A percentile compares a stretch with the other conserved stretches of the same genome.
Conservation (phyloP, 2,888 invertebrate species). For the Cistogaster globosa region DNA sequence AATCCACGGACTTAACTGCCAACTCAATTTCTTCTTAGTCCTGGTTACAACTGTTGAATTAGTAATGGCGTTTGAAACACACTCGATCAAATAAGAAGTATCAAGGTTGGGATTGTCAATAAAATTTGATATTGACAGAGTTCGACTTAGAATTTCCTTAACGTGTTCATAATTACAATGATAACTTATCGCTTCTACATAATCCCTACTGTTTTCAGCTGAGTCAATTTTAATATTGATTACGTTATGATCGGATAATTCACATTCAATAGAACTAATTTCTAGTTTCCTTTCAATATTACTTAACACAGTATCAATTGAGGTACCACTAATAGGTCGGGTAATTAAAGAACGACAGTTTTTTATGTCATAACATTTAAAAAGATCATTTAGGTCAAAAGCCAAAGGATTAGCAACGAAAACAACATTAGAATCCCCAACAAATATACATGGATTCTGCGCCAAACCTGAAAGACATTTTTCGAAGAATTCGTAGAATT, state of each 20-base stretch:
- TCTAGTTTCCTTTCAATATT: background rate
- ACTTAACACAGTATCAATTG: conserved; percentile 1
- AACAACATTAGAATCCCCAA: conserved; percentile 13
- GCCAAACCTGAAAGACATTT: background rate
- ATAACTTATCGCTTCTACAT: background rate
- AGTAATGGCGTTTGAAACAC: background rate
- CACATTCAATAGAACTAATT: background rate
- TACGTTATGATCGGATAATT: background rate
- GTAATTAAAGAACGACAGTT: conserved; percentile 11
- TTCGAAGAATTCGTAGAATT: background rate
- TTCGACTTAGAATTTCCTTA: no score
- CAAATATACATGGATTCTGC: conserved; percentile 8
- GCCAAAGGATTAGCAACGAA: background rate
- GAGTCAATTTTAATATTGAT: background rate
- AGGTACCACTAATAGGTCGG: background rate
- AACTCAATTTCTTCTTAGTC: no score
- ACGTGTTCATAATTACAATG: no score
- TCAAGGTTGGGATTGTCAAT: background rate
- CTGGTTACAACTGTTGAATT: background rate
- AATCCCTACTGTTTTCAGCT: background rate
- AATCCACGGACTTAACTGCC: background rate
- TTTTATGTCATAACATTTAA: background rate
- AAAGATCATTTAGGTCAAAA: background rate
- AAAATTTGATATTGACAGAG: no score
- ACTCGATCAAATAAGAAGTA: background rate